Evolutionary conservation across 2,797 vertebrate genomes (phyloP).

Genomic region (Eutrigla gurnardus): DNA sequence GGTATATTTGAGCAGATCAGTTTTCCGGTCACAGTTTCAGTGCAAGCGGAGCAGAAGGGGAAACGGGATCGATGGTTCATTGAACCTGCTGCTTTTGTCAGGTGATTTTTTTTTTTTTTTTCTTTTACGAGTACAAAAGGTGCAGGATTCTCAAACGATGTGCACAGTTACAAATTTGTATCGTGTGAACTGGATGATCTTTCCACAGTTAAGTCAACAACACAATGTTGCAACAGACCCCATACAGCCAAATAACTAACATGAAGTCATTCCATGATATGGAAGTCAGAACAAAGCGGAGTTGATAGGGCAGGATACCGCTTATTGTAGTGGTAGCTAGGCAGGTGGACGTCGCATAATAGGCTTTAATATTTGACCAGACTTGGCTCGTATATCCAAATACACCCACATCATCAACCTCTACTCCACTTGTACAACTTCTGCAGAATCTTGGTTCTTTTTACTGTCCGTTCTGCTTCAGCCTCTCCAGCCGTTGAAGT

Average conservation of each 20-base stretch:
- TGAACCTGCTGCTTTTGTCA: slow-evolving; percentile 30
- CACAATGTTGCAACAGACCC: slow-evolving; percentile 47
- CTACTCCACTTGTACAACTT: slow-evolving; percentile 13
- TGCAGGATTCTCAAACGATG: slow-evolving; percentile 30
- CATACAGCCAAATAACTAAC: slow-evolving; percentile 40
- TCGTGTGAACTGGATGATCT: slow-evolving; percentile 45
- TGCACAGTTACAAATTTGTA: slow-evolving; percentile 27
- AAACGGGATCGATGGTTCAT: slow-evolving; percentile 8
- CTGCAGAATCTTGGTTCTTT: slow-evolving; percentile 38
- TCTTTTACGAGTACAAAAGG: slow-evolving; percentile 32
- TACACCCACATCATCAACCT: slow-evolving; percentile 35
- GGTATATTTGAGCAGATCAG: slow-evolving; percentile 41
- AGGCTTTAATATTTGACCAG: slow-evolving; percentile 48
- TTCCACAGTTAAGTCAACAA: slow-evolving; percentile 62
- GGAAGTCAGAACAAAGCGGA: slow-evolving; percentile 51
- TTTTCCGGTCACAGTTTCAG: slow-evolving; percentile 50
- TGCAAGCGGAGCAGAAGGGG: slow-evolving; percentile 40
- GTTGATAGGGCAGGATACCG: slow-evolving; percentile 29
- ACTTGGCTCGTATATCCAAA: slow-evolving; percentile 50
- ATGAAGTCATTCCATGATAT: slow-evolving; percentile 50
- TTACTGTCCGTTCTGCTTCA: slow-evolving; percentile 90
- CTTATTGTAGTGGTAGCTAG: slow-evolving; percentile 43
- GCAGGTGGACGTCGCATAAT: slow-evolving; percentile 41
- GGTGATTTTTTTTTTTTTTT: not conserved
- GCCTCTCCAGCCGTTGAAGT: slow-evolving; percentile 92